A percentile compares a stretch with the other conserved stretches of the same genome.
Evolutionary conservation across 1,140 invertebrate species (phyloP).

Genomic region (Drosophila pallidifrons): DNA sequence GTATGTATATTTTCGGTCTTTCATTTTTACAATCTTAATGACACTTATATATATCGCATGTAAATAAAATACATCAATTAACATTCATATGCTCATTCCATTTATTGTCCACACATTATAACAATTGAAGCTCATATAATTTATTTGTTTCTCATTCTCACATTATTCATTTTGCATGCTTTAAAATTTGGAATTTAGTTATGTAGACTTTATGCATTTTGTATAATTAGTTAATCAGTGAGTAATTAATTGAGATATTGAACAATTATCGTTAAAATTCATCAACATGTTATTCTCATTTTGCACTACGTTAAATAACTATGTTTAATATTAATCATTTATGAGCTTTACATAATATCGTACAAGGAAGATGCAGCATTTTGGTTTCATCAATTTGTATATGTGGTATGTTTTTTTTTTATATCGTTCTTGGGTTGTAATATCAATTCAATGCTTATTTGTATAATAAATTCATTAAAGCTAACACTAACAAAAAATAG

Average conservation of each 20-base stretch:
- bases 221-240: constrained; percentile 20
- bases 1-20: constrained; percentile 66
- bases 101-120: constrained; percentile 76
- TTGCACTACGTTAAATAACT: constrained; percentile 4
- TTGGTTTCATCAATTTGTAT: constrained; percentile 55
- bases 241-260: constrained; percentile 47
- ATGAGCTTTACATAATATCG: constrained; percentile 59
- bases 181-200: constrained; percentile 46
- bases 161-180: constrained; percentile 1
- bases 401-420: constrained; percentile 11
- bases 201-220: constrained; percentile 8
- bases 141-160: constrained; percentile 27
- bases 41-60: constrained; percentile 36
- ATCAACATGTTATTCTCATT: constrained; percentile 10
- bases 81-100: constrained; percentile 65
- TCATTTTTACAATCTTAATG: constrained; percentile 64
- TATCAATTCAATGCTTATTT: constrained; percentile 77
- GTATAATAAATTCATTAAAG: constrained; percentile 78
- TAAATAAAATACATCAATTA: constrained; percentile 64
- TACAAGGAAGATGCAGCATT: constrained; percentile 68
- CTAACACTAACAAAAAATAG: constrained; percentile 66
- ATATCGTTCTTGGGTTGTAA: constrained; percentile 63
- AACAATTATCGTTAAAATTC: constrained; percentile 52
- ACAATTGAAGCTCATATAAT: constrained; percentile 68
- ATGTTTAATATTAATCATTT: constrained; percentile 10